phyloP scores from a whole-genome alignment of 1,140 invertebrate species.

The Gyrodactylus bullatarudis region DNA sequence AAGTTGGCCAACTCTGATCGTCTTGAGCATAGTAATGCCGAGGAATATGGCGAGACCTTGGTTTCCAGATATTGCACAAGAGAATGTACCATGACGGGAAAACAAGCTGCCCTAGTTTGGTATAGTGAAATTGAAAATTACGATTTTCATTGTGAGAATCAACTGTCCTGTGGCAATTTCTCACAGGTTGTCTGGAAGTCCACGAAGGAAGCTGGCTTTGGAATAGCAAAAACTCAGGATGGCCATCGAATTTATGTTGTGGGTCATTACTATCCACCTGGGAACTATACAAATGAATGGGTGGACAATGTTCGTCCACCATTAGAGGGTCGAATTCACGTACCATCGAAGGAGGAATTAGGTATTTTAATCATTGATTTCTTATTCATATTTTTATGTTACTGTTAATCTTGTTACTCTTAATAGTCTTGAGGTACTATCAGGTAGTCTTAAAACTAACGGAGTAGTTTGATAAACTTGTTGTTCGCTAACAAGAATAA shows the following conservation, averaged over 20 bases:
- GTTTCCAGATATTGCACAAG: not conserved
- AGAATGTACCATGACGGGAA: conserved; percentile 23
- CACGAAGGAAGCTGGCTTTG: conserved; percentile 2
- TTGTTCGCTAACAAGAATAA: too few relatives aligned
- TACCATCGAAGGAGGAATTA: not conserved
- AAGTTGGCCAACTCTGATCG: conserved; percentile 30
- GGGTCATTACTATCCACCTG: not conserved
- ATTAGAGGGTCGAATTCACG: not conserved
- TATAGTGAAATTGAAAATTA: conserved; percentile 42
- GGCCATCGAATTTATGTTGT: not conserved
- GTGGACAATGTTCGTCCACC: conserved; percentile 26
- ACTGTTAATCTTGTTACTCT: too few relatives aligned
- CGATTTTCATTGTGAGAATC: conserved; percentile 22
- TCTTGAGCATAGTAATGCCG: conserved; percentile 28
- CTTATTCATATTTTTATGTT: too few relatives aligned
- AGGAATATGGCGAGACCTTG: not conserved
- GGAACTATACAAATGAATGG: conserved; percentile 28
- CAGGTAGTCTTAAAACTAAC: too few relatives aligned
- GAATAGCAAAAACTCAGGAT: not conserved
- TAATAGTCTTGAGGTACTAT: too few relatives aligned
- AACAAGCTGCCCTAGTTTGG: conserved; percentile 49
- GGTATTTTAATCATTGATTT: too few relatives aligned
- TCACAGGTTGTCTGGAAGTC: not conserved
- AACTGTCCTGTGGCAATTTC: conserved; percentile 1
- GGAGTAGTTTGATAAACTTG: too few relatives aligned